These are phyloP conservation scores for Agriopis marginaria DNA, from an alignment of 2,888 invertebrate genomes.

Conservation along the genomic window DNA sequence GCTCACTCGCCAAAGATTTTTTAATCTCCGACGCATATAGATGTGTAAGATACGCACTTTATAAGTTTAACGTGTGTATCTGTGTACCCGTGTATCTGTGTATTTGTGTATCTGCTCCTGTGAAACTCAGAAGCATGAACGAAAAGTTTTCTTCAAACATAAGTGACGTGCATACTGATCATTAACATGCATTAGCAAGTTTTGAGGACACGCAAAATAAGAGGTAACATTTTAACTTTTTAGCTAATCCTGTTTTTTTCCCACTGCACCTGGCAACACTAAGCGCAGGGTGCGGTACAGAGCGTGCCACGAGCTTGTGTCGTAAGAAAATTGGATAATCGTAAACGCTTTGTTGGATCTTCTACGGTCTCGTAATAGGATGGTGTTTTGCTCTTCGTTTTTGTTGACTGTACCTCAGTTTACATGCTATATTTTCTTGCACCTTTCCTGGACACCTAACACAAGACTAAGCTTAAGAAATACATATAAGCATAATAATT, in stretches of 20 bases:
- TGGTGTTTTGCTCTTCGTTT: conserved; percentile 29
- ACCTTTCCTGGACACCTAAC: background rate
- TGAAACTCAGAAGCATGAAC: background rate
- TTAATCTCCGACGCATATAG: too few species aligned
- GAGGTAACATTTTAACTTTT: conserved; percentile 1
- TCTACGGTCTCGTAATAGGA: conserved; percentile 35
- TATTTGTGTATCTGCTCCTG: too few species aligned
- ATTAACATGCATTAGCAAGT: background rate
- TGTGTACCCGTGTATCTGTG: too few species aligned
- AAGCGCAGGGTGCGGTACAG: conserved; percentile 14
- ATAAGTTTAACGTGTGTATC: too few species aligned
- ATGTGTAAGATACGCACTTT: too few species aligned
- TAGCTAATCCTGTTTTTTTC: conserved; percentile 17
- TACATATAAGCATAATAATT: background rate
- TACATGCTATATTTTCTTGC: background rate
- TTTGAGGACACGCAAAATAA: background rate
- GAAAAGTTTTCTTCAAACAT: background rate
- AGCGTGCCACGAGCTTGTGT: conserved; percentile 33
- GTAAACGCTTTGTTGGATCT: conserved; percentile 44
- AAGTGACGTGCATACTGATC: background rate
- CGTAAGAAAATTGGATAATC: conserved; percentile 50
- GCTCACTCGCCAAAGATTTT: too few species aligned
- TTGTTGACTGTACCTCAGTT: conserved; percentile 11
- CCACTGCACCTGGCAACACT: conserved; percentile 28
- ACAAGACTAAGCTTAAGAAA: too few species aligned